phyloP scores from a whole-genome alignment of 1,140 invertebrate species.

The Polyergus mexicanus region DNA sequence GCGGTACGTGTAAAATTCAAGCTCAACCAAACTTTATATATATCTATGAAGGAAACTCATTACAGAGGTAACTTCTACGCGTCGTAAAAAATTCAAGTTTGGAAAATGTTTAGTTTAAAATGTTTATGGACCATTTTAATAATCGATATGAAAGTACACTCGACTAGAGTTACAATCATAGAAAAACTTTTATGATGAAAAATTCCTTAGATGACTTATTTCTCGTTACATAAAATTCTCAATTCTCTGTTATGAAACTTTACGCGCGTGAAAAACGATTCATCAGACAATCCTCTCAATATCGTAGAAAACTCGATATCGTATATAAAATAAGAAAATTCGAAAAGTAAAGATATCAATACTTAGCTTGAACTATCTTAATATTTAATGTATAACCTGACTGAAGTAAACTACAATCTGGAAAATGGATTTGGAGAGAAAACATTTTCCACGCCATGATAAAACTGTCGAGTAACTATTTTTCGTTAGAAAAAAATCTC shows the following conservation, averaged over 20 bases:
- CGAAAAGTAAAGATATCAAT: not conserved
- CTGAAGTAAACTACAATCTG: not conserved
- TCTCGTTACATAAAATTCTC: not conserved
- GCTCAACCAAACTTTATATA: not conserved
- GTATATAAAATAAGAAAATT: not conserved
- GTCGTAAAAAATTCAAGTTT: slow-evolving; percentile 33
- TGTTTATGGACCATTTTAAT: not conserved
- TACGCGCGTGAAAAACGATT: not conserved
- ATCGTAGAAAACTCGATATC: not conserved
- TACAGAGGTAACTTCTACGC: not conserved
- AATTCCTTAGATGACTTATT: not conserved
- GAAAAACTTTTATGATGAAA: not conserved
- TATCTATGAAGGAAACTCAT: not conserved
- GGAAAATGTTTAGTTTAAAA: not conserved
- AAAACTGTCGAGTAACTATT: not conserved
- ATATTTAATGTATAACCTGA: slow-evolving; percentile 5
- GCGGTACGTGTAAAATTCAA: slow-evolving; percentile 16
- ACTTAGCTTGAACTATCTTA: not conserved
- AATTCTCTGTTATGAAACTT: not conserved
- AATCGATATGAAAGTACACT: not conserved
- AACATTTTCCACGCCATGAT: not conserved
- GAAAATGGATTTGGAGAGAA: not conserved
- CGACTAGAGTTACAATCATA: slow-evolving; percentile 14
- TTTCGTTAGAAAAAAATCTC: slow-evolving; percentile 10
- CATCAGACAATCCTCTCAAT: not conserved